phyloP scores from a whole-genome alignment of 2,797 vertebrate genomes.

The Poecilia picta region DNA sequence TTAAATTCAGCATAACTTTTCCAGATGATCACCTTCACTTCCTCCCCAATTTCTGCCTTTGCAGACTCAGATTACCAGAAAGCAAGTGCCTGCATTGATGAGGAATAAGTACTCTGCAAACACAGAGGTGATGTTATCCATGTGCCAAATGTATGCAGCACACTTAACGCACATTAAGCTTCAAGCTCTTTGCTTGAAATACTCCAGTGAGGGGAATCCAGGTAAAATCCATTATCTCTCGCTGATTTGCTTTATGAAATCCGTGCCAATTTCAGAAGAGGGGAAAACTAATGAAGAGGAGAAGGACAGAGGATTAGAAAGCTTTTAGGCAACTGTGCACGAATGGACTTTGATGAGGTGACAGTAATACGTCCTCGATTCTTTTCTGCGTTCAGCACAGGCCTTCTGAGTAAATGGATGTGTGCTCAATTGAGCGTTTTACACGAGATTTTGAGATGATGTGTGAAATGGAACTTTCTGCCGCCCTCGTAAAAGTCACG shows the following conservation, averaged over 20 bases:
- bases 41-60: conserved; percentile 33
- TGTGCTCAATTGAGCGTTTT: conserved; percentile 42
- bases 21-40: conserved; percentile 54
- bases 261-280: conserved; percentile 28
- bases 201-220: conserved; percentile 43
- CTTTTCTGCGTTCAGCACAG: conserved; percentile 30
- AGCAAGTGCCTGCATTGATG: conserved; percentile 31
- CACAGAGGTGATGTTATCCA: conserved; percentile 19
- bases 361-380: conserved; percentile 18
- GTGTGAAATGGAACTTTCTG: conserved; percentile 62
- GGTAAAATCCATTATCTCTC: conserved; percentile 51
- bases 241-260: conserved; percentile 49
- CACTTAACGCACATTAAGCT: conserved; percentile 36
- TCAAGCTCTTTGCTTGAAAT: conserved; percentile 25
- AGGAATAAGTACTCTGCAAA: conserved; percentile 40
- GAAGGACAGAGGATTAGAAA: conserved; percentile 16
- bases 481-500: conserved; percentile 42
- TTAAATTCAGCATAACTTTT: conserved; percentile 50
- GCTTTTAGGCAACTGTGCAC: conserved; percentile 26
- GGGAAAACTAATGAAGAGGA: conserved; percentile 22
- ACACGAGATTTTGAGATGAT: conserved; percentile 44
- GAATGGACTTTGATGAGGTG: conserved; percentile 14
- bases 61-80: conserved; percentile 31
- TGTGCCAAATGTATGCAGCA: conserved; percentile 21
- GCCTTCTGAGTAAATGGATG: conserved; percentile 38